Percentiles rank a stretch among this genome's conserved stretches.
Conservation (phyloP, 2,888 invertebrate genomes). For the Synanthedon myopaeformis region DNA sequence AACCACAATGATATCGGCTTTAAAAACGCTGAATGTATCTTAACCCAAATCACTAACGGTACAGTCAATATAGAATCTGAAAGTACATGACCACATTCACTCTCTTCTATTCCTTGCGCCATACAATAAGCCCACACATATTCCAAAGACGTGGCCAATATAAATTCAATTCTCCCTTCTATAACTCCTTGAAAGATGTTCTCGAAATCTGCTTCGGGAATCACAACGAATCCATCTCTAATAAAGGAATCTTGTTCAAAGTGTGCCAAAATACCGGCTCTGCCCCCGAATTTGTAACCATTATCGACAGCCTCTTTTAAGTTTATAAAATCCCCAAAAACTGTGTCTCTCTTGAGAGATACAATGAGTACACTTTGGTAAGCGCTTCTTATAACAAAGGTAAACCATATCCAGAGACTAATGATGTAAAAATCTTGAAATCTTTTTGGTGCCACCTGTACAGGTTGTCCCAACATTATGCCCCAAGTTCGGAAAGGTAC, state of each 20-base stretch:
- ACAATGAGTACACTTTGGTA: conserved; percentile 51
- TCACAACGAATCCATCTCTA: conserved; percentile 27
- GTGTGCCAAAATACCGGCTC: conserved; percentile 32
- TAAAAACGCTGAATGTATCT: conserved; percentile 33
- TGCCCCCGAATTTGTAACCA: conserved; percentile 40
- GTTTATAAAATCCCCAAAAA: conserved; percentile 32
- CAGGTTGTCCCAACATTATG: conserved; percentile 41
- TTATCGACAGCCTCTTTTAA: conserved; percentile 31
- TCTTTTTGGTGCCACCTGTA: conserved; percentile 31
- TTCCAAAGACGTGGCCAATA: conserved; percentile 42
- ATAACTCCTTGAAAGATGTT: conserved; percentile 30
- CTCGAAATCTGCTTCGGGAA: conserved; percentile 37
- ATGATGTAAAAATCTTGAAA: conserved; percentile 49
- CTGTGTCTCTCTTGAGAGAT: conserved; percentile 38
- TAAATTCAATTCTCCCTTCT: conserved; percentile 31
- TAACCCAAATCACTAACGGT: conserved; percentile 46
- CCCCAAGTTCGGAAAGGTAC: conserved; percentile 42
- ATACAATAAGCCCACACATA: conserved; percentile 40
- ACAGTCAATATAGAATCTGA: conserved; percentile 44
- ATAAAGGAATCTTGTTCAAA: conserved; percentile 43
- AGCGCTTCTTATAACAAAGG: conserved; percentile 43
- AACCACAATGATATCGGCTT: conserved; percentile 30
- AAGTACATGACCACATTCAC: conserved; percentile 38
- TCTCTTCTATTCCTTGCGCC: conserved; percentile 31
- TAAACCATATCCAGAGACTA: conserved; percentile 47